Evolutionary conservation across 2,888 invertebrate genomes (phyloP), one percentile per base, ranked within the genome.

Genomic region (Drosophila paucipuncta): DNA sequence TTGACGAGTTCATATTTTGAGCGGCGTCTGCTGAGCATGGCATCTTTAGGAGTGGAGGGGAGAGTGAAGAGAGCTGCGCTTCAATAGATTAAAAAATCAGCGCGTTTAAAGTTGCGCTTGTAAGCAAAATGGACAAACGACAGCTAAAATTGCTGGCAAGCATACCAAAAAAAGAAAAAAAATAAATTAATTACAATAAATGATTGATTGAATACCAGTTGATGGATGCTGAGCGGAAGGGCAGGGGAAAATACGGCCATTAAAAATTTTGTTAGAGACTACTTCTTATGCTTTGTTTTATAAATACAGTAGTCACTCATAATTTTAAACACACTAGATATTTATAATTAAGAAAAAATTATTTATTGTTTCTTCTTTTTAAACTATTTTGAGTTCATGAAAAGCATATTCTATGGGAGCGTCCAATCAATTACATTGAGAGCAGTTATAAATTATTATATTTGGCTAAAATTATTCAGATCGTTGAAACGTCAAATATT

Each of bases 161-260:
- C 35, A 16, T 22, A 31, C 11, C 1, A 37, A 31, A 64, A 64
- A 37, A 22, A 5, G 7, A 33, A 9, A 43, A 43, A 22, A 13
- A 35, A 41, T 10, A 18, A 52, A 58, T 43, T 18, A 69, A 37
- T 11, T 52, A 11, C 28, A 39, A 59, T 28, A 60, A 68, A 82
- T 79, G 78, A 79, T 79, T 82, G 78, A 79, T 82, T 78, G 50
- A 63, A 39, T 35, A 30, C 33, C 43, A 47, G 54, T 57, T 60
- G 41, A 63, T 73, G 35, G 59, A 50, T 54, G 57, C 64, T 52
- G 37, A 47, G 55, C 22, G 31, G 30, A 43, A 64, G 16, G 57
- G 55, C 35, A 31, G 31, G 75, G n/a, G 13, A 53, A 43, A 57
- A 57, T 31, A 22, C 18, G 50, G 47, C 28, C 50, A 79, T 80